Percentiles rank a stretch among this genome's conserved stretches.
These are phyloP conservation scores for Diadema setosum DNA, from an alignment of 35 echinoderm and acorn worm species.

Conservation along the genomic window DNA sequence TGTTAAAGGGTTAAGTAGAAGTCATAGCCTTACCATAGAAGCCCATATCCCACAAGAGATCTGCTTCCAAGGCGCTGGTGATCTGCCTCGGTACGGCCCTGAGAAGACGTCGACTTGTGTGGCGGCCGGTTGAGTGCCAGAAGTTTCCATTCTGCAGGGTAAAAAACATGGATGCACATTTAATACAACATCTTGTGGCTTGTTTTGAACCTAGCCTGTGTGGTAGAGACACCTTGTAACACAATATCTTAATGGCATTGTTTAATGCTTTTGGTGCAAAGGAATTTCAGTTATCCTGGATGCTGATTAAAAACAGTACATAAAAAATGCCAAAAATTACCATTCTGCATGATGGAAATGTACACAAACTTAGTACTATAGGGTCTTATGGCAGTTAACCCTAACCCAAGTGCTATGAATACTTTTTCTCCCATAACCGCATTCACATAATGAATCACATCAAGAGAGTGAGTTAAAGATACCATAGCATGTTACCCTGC, in stretches of 20 bases:
- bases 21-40: slow-evolving; percentile 56
- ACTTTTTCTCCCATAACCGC: too few species aligned
- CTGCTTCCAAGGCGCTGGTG: slow-evolving; percentile 89
- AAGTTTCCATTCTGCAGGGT: slow-evolving; percentile 44
- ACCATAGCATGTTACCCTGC: too few species aligned
- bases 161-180: not conserved
- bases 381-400: too few species aligned
- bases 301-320: not conserved
- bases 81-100: slow-evolving; percentile 89
- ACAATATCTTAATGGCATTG: not conserved
- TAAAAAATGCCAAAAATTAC: not conserved
- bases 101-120: slow-evolving; percentile 64
- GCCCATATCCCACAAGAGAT: slow-evolving; percentile 95
- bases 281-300: not conserved
- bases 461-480: too few species aligned
- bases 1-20: too few species aligned
- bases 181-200: not conserved
- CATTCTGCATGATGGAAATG: too few species aligned
- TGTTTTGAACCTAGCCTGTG: too few species aligned
- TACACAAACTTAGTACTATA: too few species aligned
- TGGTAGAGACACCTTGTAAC: not conserved
- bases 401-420: too few species aligned
- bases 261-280: not conserved
- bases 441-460: too few species aligned
- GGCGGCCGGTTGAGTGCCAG: slow-evolving; percentile 68